Conservation (phyloP, 1,140 invertebrate genomes). For the Danaus melanippus region DNA sequence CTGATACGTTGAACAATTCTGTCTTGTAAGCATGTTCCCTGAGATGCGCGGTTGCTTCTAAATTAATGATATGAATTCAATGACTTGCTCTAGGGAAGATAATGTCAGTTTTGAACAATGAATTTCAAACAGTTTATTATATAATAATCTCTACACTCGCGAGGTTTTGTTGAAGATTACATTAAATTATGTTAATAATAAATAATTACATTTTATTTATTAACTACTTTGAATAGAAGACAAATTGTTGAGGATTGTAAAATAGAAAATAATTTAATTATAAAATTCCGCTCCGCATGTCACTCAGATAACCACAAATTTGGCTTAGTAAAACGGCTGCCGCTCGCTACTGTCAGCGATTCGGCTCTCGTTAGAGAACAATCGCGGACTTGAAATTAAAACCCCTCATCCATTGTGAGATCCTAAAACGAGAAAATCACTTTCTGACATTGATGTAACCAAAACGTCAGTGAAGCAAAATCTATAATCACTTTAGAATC, state of each 20-base stretch:
- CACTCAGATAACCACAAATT: conserved; percentile 15
- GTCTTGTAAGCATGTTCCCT: conserved; percentile 24
- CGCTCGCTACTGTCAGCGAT: conserved; percentile 61
- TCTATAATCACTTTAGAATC: too few species aligned
- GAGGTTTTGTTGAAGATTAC: conserved; percentile 1
- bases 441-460: conserved; percentile 17
- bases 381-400: conserved; percentile 56
- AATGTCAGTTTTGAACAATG: too few species aligned
- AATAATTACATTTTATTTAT: neutral
- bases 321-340: conserved; percentile 45
- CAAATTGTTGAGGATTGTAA: too few species aligned
- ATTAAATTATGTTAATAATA: neutral
- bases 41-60: conserved; percentile 8
- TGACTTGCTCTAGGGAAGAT: too few species aligned
- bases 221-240: too few species aligned
- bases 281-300: conserved; percentile 32
- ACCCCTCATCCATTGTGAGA: conserved; percentile 27
- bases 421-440: conserved; percentile 15
- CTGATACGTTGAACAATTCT: conserved; percentile 34
- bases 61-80: too few species aligned
- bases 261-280: neutral
- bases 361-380: conserved; percentile 60
- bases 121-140: too few species aligned
- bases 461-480: conserved; percentile 2
- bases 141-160: too few species aligned